Percentiles rank a stretch among this genome's conserved stretches.
Conservation (phyloP, 2,113 vertebrate species). For the Nothocercus nigrocapillus region DNA sequence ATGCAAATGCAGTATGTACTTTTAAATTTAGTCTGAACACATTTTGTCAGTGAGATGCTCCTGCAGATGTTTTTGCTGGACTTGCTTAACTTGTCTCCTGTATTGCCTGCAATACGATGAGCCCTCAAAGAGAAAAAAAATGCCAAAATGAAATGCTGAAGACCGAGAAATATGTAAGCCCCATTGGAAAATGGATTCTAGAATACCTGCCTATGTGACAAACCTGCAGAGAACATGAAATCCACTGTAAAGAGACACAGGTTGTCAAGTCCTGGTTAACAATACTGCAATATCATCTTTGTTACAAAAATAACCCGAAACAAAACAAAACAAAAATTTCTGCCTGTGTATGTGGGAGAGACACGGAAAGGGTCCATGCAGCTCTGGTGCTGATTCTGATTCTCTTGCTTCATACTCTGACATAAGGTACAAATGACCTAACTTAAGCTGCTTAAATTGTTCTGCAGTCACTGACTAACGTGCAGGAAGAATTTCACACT, state of each 20-base stretch:
- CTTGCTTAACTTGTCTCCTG: neutral
- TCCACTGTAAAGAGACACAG: neutral
- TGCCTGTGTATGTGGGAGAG: neutral
- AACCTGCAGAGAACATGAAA: neutral
- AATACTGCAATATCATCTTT: neutral
- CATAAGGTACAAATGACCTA: neutral
- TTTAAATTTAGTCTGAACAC: neutral
- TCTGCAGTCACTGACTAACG: neutral
- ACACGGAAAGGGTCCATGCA: neutral
- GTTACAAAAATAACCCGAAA: neutral
- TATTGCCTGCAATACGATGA: neutral
- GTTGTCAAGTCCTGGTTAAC: neutral
- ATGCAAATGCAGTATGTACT: neutral
- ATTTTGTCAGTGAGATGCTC: neutral
- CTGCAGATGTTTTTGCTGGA: neutral
- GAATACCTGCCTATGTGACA: neutral
- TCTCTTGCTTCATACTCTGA: neutral
- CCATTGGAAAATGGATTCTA: neutral
- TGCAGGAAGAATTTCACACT: neutral
- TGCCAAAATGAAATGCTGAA: slow-evolving; percentile 1
- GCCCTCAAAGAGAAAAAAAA: neutral
- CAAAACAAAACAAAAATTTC: neutral
- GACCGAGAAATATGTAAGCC: neutral
- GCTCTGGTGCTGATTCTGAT: neutral
- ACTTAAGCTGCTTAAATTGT: neutral